These are phyloP conservation scores for Esperia sulphurella DNA, from an alignment of 2,888 invertebrate genomes.

Conservation along the genomic window DNA sequence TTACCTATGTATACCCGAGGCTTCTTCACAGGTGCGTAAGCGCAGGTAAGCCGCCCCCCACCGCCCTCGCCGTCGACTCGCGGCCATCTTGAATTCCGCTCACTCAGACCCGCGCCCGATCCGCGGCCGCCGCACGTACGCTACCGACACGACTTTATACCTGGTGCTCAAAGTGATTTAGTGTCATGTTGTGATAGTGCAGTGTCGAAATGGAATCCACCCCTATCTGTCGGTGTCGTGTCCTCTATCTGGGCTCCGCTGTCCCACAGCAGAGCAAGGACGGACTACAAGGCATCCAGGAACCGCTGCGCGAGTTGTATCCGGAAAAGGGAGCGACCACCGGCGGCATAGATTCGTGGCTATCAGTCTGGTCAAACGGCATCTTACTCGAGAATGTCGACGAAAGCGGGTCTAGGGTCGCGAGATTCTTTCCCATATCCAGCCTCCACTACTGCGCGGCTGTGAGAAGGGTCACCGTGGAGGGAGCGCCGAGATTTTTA, in stretches of 20 bases:
- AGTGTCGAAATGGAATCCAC: conserved; percentile 85
- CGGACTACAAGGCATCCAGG: conserved; percentile 97
- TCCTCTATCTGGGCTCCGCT: conserved; percentile 96
- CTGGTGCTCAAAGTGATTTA: conserved; percentile 40
- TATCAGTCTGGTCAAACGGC: conserved; percentile 98
- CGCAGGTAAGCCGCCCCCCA: conserved; percentile 51
- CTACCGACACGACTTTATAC: conserved; percentile 16
- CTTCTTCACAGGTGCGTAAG: conserved; percentile 68
- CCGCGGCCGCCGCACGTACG: conserved; percentile 64
- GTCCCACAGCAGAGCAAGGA: conserved; percentile 99
- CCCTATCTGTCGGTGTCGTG: conserved; percentile 97
- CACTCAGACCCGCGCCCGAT: conserved; percentile 72
- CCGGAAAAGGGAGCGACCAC: conserved; percentile 95
- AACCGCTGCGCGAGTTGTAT: conserved; percentile 96
- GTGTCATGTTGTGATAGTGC: conserved; percentile 74
- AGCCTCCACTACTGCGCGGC: conserved; percentile 97
- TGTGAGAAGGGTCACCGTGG: conserved; percentile 90
- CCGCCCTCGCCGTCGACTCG: conserved; percentile 24
- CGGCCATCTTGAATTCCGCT: conserved; percentile 76
- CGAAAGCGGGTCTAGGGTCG: conserved; percentile 95
- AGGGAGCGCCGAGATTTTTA: conserved; percentile 91
- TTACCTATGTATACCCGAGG: conserved; percentile 32
- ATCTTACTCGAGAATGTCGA: conserved; percentile 97
- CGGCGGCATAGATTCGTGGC: conserved; percentile 96
- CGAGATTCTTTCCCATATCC: conserved; percentile 97